A percentile compares a stretch with the other conserved stretches of the same genome.
Conservation (phyloP, 1,140 invertebrate species). For the Rhopalosiphum padi region DNA sequence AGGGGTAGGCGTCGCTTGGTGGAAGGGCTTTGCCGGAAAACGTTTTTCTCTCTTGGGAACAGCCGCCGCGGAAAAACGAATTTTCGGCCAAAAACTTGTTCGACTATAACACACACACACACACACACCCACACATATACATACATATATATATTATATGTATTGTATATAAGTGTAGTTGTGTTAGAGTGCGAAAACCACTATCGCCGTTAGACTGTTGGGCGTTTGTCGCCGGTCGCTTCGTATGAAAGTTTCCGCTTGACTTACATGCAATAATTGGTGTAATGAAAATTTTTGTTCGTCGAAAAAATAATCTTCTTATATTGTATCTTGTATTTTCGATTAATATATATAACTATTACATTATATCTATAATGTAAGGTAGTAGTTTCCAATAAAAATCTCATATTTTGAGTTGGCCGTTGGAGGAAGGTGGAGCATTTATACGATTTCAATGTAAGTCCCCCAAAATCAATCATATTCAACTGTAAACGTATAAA, state of each 20-base stretch:
- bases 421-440: neutral
- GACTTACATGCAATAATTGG: neutral
- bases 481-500: neutral
- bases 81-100: slow-evolving; percentile 17
- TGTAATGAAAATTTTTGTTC: neutral
- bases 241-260: neutral
- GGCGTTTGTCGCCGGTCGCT: neutral
- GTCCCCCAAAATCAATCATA: neutral
- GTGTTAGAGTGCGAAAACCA: neutral
- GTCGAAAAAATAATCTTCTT: neutral
- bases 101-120: neutral
- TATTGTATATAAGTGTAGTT: neutral
- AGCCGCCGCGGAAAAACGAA: neutral
- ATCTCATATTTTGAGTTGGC: neutral
- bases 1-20: neutral
- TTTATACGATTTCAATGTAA: neutral
- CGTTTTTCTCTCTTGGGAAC: slow-evolving; percentile 10
- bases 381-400: neutral
- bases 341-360: neutral
- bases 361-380: neutral
- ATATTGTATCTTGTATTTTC: neutral
- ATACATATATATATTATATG: neutral
- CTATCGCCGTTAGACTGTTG: neutral
- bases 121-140: neutral
- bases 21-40: neutral